These are phyloP conservation scores for Holocentrus rufus DNA, from an alignment of 2,797 vertebrate species.

Conservation along the genomic window DNA sequence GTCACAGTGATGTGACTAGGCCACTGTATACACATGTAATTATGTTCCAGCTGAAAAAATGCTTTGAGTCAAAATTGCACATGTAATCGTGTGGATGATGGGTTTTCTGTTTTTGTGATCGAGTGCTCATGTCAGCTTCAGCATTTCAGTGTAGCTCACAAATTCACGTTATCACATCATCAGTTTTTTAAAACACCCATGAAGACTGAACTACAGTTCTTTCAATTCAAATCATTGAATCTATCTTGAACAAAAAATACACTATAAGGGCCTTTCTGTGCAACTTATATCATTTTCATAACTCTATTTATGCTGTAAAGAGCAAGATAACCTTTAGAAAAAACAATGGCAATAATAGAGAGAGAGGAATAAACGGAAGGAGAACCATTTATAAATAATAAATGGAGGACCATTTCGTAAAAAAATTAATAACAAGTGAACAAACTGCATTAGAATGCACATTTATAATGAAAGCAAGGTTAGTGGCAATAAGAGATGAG, in stretches of 20 bases:
- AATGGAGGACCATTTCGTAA: no score
- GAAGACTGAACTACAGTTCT: not conserved
- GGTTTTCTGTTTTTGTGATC: not conserved
- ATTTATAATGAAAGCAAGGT: slow-evolving; percentile 10
- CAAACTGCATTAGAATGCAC: not conserved
- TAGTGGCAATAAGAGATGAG: slow-evolving; percentile 12
- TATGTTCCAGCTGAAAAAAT: not conserved
- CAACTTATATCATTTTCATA: not conserved
- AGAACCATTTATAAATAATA: no score
- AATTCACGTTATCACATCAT: not conserved
- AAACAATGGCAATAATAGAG: no score
- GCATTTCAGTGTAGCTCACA: not conserved
- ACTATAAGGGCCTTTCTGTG: not conserved
- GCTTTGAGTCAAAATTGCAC: not conserved
- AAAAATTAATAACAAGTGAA: no score
- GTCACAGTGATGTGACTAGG: no score
- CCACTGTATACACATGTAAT: no score
- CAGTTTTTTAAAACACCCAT: not conserved
- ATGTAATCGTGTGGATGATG: not conserved
- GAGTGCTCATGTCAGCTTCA: not conserved
- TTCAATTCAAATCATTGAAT: not conserved
- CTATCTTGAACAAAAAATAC: not conserved
- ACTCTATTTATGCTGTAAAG: not conserved
- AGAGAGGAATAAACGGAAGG: no score
- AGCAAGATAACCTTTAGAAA: not conserved